phyloP scores from a whole-genome alignment of 23 tunicate genomes.

The Corella eumyota region DNA sequence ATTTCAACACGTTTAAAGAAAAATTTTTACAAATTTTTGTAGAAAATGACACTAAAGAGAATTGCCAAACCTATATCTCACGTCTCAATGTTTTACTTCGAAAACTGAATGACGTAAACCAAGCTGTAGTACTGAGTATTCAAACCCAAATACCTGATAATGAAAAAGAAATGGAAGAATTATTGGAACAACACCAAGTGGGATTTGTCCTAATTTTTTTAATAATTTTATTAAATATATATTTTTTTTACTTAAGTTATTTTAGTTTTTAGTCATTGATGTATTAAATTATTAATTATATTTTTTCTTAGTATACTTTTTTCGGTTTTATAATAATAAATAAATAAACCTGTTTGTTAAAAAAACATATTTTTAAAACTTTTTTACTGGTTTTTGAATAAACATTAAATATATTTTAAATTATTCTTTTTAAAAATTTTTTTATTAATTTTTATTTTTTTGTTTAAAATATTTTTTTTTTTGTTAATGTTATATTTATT shows the following conservation, averaged over 20 bases:
- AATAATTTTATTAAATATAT: neutral
- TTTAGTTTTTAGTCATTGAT: neutral
- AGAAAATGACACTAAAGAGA: conserved; percentile 58
- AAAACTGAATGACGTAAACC: conserved; percentile 35
- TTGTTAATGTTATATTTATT: no score
- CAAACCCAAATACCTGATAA: conserved; percentile 25
- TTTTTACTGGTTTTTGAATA: no score
- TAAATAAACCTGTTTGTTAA: neutral
- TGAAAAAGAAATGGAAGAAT: conserved; percentile 19
- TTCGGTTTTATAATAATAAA: neutral
- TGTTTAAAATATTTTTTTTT: no score
- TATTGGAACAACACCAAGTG: conserved; percentile 50
- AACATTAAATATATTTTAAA: no score
- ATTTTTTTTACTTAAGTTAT: neutral
- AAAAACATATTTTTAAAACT: neutral
- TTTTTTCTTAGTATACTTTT: neutral
- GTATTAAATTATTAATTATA: neutral
- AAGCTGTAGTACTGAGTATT: conserved; percentile 38
- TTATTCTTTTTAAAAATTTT: no score
- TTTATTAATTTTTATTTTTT: no score
- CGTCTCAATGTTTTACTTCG: conserved; percentile 61
- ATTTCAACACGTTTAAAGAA: no score
- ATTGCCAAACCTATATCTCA: conserved; percentile 59
- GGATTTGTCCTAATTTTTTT: neutral
- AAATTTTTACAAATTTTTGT: no score